Base-by-base conservation (phyloP, 2,113 vertebrate species). In the Phrynosoma blainvillii region DNA sequence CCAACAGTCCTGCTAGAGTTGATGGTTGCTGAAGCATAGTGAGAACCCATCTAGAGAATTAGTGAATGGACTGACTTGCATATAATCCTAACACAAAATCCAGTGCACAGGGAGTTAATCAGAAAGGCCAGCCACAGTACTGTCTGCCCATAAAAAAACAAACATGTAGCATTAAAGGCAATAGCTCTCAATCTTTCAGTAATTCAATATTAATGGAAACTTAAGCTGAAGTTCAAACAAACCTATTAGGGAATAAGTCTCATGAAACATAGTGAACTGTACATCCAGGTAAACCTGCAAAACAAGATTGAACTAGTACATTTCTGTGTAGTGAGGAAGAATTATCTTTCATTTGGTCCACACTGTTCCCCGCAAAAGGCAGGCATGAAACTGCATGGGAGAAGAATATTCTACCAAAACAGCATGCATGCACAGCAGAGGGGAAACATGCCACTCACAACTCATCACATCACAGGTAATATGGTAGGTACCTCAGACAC, bases 151-250 rank as follows among this genome's bases (percentile, higher is more conserved):
- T 54, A 10, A 30, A 16, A 47, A 70, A 30, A 16, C 6, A n/a
- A 71, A 27, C 54, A 12, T 62, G 16, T 71, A 70, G 65, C 30
- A 4, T 54, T 54, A 30, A 4, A 84, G 30, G 66, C 47, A 30
- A 56, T 71, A 59, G n/a, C n/a, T 40, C n/a, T 18, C 68, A 54
- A 54, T 4, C 23, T 56, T 71, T 80, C 27, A 78, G 56, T 10
- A 70, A 73, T 62, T 79, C 20, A 68, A 87, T n/a, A 54, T 52
- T 71, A 86, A 71, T 70, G 42, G 65, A 86, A 86, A 65, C 14
- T 4, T n/a, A 40, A 1, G 40, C 25, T 65, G 36, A 36, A 76
- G 42, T 77, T 56, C 54, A 76, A 75, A 5, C 59, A 76, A 27
- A 76, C 54, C 21, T 76, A 25, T 3, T 76, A 84, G 32, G 73